A percentile compares a stretch with the other conserved stretches of the same genome.
phyloP scores from a whole-genome alignment of 2,888 invertebrate genomes.

The Cataglyphis albicans region DNA sequence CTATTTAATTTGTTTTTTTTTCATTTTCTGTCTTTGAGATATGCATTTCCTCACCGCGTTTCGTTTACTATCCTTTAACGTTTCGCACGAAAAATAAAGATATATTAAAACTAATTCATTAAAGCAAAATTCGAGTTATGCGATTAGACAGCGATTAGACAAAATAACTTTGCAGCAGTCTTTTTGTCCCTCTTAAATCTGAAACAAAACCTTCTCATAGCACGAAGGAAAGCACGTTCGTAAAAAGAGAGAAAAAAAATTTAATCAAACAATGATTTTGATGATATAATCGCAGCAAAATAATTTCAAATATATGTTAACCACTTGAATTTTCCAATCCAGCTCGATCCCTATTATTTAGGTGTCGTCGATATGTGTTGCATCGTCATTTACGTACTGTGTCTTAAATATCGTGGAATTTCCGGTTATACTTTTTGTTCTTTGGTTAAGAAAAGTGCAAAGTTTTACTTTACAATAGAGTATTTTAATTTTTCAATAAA shows the following conservation, averaged over 20 bases:
- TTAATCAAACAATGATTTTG: conserved; percentile 55
- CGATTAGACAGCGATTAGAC: conserved; percentile 7
- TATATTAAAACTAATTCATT: conserved; percentile 30
- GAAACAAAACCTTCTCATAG: conserved; percentile 49
- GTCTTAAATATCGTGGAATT: conserved; percentile 77
- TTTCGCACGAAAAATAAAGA: conserved; percentile 19
- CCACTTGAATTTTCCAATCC: conserved; percentile 62
- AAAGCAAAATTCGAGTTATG: conserved; percentile 7
- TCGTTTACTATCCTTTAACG: conserved; percentile 27
- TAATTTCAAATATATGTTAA: conserved; percentile 61
- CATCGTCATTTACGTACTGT: conserved; percentile 83
- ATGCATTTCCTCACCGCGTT: conserved; percentile 31
- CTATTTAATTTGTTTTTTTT: conserved; percentile 54
- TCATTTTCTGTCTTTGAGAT: conserved; percentile 30
- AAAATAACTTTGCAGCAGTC: neutral
- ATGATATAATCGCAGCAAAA: conserved; percentile 54
- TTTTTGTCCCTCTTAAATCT: neutral
- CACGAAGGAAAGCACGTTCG: conserved; percentile 57
- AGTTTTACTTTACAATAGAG: conserved; percentile 17
- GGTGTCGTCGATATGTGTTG: conserved; percentile 76
- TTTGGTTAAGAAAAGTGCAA: conserved; percentile 35
- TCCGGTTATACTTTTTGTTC: conserved; percentile 52
- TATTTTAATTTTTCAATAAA: neutral
- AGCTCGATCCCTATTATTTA: conserved; percentile 65
- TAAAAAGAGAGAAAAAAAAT: conserved; percentile 24